Evolutionary conservation across 2,888 invertebrate genomes (phyloP).

Genomic region (Phorcus lineatus): DNA sequence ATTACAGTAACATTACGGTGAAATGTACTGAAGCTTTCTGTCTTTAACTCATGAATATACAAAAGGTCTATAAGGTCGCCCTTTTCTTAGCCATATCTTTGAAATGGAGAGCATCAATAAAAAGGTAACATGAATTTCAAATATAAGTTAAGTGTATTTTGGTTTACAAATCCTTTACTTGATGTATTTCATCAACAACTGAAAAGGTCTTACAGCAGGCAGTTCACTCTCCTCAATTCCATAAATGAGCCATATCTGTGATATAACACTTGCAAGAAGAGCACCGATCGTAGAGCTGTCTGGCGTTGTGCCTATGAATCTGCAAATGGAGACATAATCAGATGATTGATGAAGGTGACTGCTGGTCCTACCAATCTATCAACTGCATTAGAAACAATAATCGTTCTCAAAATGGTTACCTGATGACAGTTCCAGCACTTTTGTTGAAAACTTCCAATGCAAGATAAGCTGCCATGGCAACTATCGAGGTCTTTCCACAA

Average conservation of each 20-base stretch:
- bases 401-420: constrained; percentile 44
- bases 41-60: too few relatives aligned
- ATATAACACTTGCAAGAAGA: constrained; percentile 26
- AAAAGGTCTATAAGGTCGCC: too few relatives aligned
- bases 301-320: constrained; percentile 52
- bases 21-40: too few relatives aligned
- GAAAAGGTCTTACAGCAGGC: not conserved
- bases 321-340: constrained; percentile 21
- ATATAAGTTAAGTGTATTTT: too few relatives aligned
- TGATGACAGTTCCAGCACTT: constrained; percentile 46
- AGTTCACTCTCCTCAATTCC: not conserved
- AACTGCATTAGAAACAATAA: too few relatives aligned
- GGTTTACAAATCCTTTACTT: too few relatives aligned
- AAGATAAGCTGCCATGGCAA: constrained; percentile 82
- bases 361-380: too few relatives aligned
- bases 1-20: not conserved
- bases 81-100: too few relatives aligned
- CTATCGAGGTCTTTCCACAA: constrained; percentile 88
- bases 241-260: constrained; percentile 24
- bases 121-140: too few relatives aligned
- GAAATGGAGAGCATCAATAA: too few relatives aligned
- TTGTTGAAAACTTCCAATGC: constrained; percentile 43
- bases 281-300: constrained; percentile 42
- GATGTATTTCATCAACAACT: too few relatives aligned
- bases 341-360: not conserved